Percentiles rank a stretch among this genome's conserved stretches.
Evolutionary conservation across 2,113 vertebrate species (phyloP).

Genomic region (Loxodonta africana): DNA sequence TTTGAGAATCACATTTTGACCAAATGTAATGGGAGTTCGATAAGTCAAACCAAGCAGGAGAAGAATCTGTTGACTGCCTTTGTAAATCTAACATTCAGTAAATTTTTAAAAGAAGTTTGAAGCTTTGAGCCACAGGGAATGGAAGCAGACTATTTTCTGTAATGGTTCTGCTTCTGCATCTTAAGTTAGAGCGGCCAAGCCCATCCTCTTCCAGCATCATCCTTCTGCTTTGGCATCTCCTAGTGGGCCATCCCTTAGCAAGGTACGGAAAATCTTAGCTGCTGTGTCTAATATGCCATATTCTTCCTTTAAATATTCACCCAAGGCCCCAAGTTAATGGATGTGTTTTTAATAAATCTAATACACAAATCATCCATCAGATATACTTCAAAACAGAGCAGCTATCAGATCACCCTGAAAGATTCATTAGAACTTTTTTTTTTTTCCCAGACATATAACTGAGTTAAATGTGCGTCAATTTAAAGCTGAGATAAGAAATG

Average conservation of each 20-base stretch:
- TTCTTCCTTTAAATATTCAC: slow-evolving; percentile 63
- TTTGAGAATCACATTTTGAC: background rate
- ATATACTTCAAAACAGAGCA: slow-evolving; percentile 69
- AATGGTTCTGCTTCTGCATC: background rate
- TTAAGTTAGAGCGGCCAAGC: background rate
- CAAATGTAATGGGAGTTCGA: background rate
- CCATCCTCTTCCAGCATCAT: slow-evolving; percentile 22
- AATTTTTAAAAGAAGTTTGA: background rate
- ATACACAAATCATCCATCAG: slow-evolving; percentile 75
- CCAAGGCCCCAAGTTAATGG: slow-evolving; percentile 48
- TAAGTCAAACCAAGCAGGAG: background rate
- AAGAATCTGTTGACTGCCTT: background rate
- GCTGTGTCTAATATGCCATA: background rate
- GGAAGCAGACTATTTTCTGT: background rate
- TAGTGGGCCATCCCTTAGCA: background rate
- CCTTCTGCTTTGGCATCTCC: slow-evolving; percentile 26
- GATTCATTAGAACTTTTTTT: slow-evolving; percentile 65
- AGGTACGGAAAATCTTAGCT: slow-evolving; percentile 29
- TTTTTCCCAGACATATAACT: slow-evolving; percentile 49
- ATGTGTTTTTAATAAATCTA: slow-evolving; percentile 72
- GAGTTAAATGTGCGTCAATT: slow-evolving; percentile 62
- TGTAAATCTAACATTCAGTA: background rate
- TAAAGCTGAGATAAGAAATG: slow-evolving; percentile 60
- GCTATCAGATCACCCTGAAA: slow-evolving; percentile 71
- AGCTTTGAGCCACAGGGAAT: slow-evolving; percentile 15